phyloP scores from a whole-genome alignment of 1,140 invertebrate genomes.

The Pachypsylla venusta region DNA sequence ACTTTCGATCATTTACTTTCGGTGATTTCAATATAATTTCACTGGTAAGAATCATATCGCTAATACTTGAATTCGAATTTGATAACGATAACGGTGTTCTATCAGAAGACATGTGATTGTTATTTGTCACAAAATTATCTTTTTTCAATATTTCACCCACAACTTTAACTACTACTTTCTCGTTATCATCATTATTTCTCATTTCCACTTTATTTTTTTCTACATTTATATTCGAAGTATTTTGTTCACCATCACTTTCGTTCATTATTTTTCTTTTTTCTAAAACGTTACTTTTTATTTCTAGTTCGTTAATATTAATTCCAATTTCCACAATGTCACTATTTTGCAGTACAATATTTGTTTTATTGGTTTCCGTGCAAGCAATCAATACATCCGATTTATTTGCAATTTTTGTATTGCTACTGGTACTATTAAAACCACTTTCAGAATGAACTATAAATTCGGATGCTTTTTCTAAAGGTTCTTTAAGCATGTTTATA shows the following conservation, averaged over 20 bases:
- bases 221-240: too few species aligned
- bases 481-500: too few species aligned
- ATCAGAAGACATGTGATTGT: background rate
- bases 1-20: background rate
- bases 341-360: background rate
- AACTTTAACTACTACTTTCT: constrained; percentile 9
- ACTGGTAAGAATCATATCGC: background rate
- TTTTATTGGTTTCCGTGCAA: background rate
- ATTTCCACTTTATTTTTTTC: too few species aligned
- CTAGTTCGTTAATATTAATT: too few species aligned
- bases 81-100: background rate
- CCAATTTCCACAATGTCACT: background rate
- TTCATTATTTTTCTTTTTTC: too few species aligned
- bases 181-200: too few species aligned
- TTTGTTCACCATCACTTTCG: too few species aligned
- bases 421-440: too few species aligned
- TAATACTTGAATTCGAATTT: background rate
- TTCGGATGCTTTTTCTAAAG: too few species aligned
- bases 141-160: constrained; percentile 14
- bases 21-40: background rate
- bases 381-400: background rate
- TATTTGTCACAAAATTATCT: background rate
- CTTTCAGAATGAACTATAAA: too few species aligned
- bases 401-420: background rate
- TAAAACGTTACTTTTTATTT: too few species aligned